Conservation (phyloP, 2,888 invertebrate species). For the Sinhomidia bicolor region DNA sequence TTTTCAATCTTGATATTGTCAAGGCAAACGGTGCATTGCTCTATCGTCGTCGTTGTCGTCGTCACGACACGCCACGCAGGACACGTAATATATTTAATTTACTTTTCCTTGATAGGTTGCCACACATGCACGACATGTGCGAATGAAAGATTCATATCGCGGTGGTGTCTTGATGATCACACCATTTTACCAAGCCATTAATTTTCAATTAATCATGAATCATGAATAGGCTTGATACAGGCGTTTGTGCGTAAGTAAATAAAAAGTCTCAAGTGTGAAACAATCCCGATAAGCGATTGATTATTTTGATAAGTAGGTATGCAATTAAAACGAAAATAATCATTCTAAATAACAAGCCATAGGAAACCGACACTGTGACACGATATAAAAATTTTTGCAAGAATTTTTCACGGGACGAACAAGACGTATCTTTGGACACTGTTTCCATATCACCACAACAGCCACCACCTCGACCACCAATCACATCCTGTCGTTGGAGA, state of each 20-base stretch:
- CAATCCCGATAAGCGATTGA: constrained; percentile 33
- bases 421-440: no score
- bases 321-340: no score
- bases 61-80: neutral
- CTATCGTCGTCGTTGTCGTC: no score
- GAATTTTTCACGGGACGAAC: no score
- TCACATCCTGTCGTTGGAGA: no score
- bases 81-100: neutral
- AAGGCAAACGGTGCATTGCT: neutral
- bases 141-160: neutral
- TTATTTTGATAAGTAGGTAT: constrained; percentile 49
- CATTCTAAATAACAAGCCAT: no score
- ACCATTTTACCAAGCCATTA: constrained; percentile 52
- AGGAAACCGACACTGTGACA: no score
- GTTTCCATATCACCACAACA: no score
- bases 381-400: no score
- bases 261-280: neutral
- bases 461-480: no score
- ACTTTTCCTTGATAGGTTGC: neutral
- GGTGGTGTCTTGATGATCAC: constrained; percentile 4
- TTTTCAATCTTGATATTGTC: neutral
- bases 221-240: constrained; percentile 19
- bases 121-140: constrained; percentile 18
- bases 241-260: neutral
- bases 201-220: constrained; percentile 58